Evolutionary conservation across 1,140 invertebrate species (phyloP).

Genomic region (Aleiodes sp.): DNA sequence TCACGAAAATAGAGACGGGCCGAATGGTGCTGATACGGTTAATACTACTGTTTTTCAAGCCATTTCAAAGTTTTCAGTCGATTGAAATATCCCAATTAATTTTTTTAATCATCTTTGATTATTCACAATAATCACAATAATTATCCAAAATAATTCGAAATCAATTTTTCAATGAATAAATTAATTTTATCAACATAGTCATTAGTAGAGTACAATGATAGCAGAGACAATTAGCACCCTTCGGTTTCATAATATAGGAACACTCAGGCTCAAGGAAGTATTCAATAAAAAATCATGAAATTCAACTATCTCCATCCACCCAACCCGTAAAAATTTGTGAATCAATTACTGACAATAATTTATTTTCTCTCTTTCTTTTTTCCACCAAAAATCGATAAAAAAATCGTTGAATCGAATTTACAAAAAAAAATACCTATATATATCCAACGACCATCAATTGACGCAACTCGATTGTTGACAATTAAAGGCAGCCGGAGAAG

Average conservation of each 20-base stretch:
- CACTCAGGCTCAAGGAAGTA: slow-evolving; percentile 1
- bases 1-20: slow-evolving; percentile 60
- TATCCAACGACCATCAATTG: slow-evolving; percentile 55
- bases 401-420: slow-evolving; percentile 52
- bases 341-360: slow-evolving; percentile 58
- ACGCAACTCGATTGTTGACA: slow-evolving; percentile 58
- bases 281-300: slow-evolving; percentile 17
- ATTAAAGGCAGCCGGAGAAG: slow-evolving; percentile 66
- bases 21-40: slow-evolving; percentile 43
- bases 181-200: no score
- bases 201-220: no score
- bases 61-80: slow-evolving; percentile 15
- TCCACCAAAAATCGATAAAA: slow-evolving; percentile 42
- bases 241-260: neutral
- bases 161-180: no score
- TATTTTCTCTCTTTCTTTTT: slow-evolving; percentile 53
- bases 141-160: no score
- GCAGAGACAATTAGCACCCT: neutral
- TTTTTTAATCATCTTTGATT: no score
- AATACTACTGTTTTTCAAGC: slow-evolving; percentile 11
- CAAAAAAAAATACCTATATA: slow-evolving; percentile 55
- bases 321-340: slow-evolving; percentile 27
- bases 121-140: no score
- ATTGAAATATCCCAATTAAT: neutral
- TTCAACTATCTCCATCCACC: neutral